Evolutionary conservation across 2,797 vertebrate genomes (phyloP).

Genomic region (Scolopax bukidnonensis): DNA sequence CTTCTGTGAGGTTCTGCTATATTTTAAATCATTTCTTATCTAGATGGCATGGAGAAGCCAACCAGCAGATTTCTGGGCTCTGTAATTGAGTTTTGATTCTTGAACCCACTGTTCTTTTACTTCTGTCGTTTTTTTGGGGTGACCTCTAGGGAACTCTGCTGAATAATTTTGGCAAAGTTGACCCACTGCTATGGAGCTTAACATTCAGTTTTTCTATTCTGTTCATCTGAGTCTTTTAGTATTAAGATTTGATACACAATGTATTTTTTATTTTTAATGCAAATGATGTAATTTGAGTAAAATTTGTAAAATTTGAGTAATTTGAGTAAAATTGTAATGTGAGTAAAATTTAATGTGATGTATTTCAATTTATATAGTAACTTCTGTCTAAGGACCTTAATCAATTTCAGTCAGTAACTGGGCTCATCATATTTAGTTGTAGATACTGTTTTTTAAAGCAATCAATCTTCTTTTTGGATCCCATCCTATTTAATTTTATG

Average conservation of each 20-base stretch:
- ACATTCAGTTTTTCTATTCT: constrained; percentile 27
- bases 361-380: neutral
- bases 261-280: constrained; percentile 1
- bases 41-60: neutral
- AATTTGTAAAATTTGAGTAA: too few species aligned
- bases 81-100: constrained; percentile 31
- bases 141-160: constrained; percentile 32
- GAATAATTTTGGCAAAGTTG: constrained; percentile 56
- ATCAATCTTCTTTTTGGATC: neutral
- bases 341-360: neutral
- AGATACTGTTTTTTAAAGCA: neutral
- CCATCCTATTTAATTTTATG: neutral
- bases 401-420: neutral
- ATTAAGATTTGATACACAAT: neutral
- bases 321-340: too few species aligned
- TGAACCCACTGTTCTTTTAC: constrained; percentile 6
- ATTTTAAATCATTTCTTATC: constrained; percentile 29
- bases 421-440: neutral
- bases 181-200: neutral
- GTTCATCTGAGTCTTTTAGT: neutral
- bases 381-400: neutral
- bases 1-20: neutral
- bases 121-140: neutral
- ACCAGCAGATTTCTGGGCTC: constrained; percentile 12
- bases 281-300: too few species aligned